Evolutionary conservation across 2,888 invertebrate genomes (phyloP), one percentile per base, ranked within the genome.

Genomic region (Eristalis tenax): DNA sequence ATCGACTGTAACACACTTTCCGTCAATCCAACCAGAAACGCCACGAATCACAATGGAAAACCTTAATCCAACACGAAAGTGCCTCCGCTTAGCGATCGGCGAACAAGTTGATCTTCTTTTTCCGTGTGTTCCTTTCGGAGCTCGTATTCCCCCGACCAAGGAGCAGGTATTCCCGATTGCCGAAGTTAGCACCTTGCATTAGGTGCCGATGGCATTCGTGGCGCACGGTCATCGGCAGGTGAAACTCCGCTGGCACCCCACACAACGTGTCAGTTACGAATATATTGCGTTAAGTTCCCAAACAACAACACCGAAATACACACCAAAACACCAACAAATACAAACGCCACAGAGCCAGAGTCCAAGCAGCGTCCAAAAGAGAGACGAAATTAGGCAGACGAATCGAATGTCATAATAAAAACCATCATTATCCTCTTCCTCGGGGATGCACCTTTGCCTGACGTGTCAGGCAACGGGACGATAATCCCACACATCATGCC

Each of bases 351-450:
- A 66, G 50, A 26, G 26, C 26, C 23, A 66, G 50, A 26, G 26
- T 3, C 26, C 26, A 3, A 80, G 32, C 38, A 23, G 26, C 22
- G 35, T n/a, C 10, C 18, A 11, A 35, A 64, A 38, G 65, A 68
- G 23, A 74, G 68, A n/a, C 57, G 38, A 78, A 82, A 78, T 77
- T 77, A 75, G 86, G 65, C 82, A 77, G 65, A 83, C 86, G 86
- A 83, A 78, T 79, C 75, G 78, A 70, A 79, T 40, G 86, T 86
- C 86, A 86, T 86, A 86, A 86, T 83, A 86, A 86, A 83, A 83
- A 86, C 86, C 78, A 83, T 86, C 70, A 86, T 86, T 86, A 86
- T 86, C 83, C 74, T 79, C 78, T 57, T 43, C 32, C 32, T 40
- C 75, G 35, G 56, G 22, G 70, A 79, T 86, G 86, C 86, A 86